phyloP scores from a whole-genome alignment of 2,888 invertebrate species.

The Ochropacha duplaris region DNA sequence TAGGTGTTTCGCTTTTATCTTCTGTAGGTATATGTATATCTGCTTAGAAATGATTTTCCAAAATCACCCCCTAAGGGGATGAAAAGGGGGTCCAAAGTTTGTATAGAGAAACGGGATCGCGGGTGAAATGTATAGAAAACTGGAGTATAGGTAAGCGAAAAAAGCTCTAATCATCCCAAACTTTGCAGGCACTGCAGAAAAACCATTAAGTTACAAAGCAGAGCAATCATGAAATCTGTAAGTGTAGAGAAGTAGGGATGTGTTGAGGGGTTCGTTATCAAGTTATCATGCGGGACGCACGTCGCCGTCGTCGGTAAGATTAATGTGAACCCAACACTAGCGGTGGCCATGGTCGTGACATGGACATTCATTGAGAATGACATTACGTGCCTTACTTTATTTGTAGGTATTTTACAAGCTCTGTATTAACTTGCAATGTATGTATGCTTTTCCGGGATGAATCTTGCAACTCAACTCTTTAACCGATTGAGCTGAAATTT shows the following conservation, averaged over 20 bases:
- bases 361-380: not conserved
- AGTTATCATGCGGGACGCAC: conserved; percentile 40
- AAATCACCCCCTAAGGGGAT: no score
- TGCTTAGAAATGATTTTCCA: no score
- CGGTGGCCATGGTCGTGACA: not conserved
- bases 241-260: conserved; percentile 2
- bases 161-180: not conserved
- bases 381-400: not conserved
- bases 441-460: no score
- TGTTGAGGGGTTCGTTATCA: conserved; percentile 26
- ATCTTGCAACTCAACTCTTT: no score
- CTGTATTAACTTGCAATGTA: no score
- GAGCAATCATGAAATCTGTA: conserved; percentile 5
- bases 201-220: not conserved
- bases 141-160: not conserved
- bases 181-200: not conserved
- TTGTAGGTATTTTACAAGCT: no score
- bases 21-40: no score
- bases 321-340: conserved; percentile 34
- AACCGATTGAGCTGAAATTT: no score
- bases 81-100: no score
- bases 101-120: no score
- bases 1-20: no score
- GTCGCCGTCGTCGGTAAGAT: conserved; percentile 36
- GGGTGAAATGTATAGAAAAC: no score